A percentile compares a stretch with the other conserved stretches of the same genome.
phyloP scores from a whole-genome alignment of 2,113 vertebrate species.

The Anthoscopus minutus region DNA sequence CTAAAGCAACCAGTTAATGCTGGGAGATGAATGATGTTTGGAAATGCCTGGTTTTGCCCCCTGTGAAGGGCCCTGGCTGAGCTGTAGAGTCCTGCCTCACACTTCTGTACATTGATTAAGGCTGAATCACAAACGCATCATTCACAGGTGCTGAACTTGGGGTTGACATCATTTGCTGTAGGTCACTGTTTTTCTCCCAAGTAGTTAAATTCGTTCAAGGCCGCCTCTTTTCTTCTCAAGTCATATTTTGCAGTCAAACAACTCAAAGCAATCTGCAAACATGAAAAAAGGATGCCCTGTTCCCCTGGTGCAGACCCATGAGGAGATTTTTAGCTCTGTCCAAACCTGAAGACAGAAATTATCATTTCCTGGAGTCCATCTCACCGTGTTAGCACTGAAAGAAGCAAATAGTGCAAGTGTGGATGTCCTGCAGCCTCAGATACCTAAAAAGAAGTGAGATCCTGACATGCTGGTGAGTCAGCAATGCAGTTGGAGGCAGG shows the following conservation, averaged over 20 bases:
- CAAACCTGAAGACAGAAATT: not conserved
- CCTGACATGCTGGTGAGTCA: not conserved
- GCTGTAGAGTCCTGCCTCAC: not conserved
- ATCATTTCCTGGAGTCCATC: not conserved
- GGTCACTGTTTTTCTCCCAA: not conserved
- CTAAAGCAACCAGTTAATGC: not conserved
- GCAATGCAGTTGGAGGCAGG: not conserved
- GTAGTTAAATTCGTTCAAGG: not conserved
- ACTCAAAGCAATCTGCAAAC: not conserved
- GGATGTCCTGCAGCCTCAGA: not conserved
- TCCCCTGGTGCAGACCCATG: not conserved
- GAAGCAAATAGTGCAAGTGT: not conserved
- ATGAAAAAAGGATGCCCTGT: fast-evolving
- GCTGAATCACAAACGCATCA: not conserved
- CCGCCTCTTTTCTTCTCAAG: not conserved
- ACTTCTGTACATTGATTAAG: not conserved
- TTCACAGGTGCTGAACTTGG: not conserved
- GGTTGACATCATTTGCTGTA: not conserved
- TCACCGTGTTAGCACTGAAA: not conserved
- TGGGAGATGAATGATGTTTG: not conserved
- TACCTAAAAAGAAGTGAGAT: not conserved
- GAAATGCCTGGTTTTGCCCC: not conserved
- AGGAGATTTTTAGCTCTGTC: not conserved
- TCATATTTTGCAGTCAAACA: not conserved
- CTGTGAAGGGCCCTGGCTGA: not conserved